Evolutionary conservation across 2,113 vertebrate species (phyloP).

Genomic region (Prinia subflava): DNA sequence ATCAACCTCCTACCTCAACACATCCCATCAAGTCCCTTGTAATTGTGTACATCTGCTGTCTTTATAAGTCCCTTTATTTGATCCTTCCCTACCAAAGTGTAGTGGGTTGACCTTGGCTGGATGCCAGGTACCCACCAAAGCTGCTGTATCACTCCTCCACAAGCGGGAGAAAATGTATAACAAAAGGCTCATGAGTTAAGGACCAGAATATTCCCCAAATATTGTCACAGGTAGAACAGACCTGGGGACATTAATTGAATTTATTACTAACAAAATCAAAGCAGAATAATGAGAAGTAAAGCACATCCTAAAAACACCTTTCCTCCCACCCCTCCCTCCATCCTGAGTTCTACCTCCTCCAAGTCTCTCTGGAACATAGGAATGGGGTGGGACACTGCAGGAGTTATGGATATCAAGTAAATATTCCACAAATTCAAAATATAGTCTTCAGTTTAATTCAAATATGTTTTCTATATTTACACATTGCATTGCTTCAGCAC

Average conservation of each 20-base stretch:
- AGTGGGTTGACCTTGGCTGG: neutral
- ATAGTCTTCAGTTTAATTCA: neutral
- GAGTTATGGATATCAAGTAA: neutral
- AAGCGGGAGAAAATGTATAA: neutral
- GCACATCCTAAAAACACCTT: neutral
- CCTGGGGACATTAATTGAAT: neutral
- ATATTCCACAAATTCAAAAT: neutral
- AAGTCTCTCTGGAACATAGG: neutral
- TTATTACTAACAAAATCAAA: neutral
- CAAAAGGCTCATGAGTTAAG: neutral
- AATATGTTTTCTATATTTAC: neutral
- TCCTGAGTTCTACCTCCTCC: neutral
- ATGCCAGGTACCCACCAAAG: neutral
- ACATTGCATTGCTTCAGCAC: neutral
- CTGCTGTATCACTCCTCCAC: neutral
- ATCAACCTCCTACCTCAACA: neutral
- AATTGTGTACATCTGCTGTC: rapidly evolving
- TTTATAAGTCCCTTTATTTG: neutral
- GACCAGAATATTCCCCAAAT: neutral
- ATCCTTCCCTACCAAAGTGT: neutral
- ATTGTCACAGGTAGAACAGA: neutral
- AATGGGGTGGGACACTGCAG: neutral
- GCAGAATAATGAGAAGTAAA: neutral
- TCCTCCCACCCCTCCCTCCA: neutral
- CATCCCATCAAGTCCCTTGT: neutral